Percentiles rank a stretch among this genome's conserved stretches.
phyloP scores from a whole-genome alignment of 2,888 invertebrate genomes.

The Catocala sponsa region DNA sequence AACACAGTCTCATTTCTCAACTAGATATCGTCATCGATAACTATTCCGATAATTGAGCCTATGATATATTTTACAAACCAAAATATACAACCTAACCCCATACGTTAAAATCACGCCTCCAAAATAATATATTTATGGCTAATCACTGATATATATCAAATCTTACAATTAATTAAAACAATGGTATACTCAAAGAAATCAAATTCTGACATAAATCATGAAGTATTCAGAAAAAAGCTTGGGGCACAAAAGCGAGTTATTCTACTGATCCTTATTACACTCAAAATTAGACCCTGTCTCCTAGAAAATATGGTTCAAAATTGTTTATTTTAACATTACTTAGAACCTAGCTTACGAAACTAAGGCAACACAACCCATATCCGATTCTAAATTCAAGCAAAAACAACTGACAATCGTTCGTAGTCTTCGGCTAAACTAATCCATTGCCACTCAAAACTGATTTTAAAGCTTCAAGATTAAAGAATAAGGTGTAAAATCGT shows the following conservation, averaged over 20 bases:
- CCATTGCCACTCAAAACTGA: background rate
- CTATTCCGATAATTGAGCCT: constrained; percentile 37
- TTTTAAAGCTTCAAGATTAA: background rate
- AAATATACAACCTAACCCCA: constrained; percentile 41
- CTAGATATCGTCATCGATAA: constrained; percentile 37
- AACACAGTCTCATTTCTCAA: constrained; percentile 18
- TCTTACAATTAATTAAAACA: constrained; percentile 55
- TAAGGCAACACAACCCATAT: constrained; percentile 22
- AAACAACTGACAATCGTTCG: constrained; percentile 26
- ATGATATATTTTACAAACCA: constrained; percentile 36
- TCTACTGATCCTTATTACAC: constrained; percentile 4
- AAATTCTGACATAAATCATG: constrained; percentile 47
- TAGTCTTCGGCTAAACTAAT: constrained; percentile 8
- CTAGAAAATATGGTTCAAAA: constrained; percentile 13
- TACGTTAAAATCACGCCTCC: constrained; percentile 64
- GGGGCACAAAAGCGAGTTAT: constrained; percentile 37
- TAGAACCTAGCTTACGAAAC: constrained; percentile 21
- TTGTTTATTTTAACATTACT: constrained; percentile 13
- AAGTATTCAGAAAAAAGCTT: constrained; percentile 45
- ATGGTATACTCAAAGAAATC: constrained; percentile 43
- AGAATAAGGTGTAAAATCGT: background rate
- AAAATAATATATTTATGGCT: constrained; percentile 57
- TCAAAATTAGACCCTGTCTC: constrained; percentile 14
- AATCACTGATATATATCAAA: constrained; percentile 58
- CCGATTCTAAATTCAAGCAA: constrained; percentile 6